Evolutionary conservation across 2,113 vertebrate species (phyloP), one percentile per base, ranked within the genome.

Genomic region (Etia nguti): DNA sequence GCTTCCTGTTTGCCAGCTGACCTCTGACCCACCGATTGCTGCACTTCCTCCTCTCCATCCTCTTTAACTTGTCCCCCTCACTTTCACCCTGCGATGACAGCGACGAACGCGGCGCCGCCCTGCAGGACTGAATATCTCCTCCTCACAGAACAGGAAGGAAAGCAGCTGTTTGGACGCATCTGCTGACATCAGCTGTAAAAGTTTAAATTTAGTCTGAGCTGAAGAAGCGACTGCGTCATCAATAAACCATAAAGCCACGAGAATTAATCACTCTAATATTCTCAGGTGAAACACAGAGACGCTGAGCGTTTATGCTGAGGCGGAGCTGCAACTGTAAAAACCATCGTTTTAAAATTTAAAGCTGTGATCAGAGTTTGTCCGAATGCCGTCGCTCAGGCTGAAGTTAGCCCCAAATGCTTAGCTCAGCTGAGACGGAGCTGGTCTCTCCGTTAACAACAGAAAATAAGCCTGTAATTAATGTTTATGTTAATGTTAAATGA

Each of bases 1-100:
- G 7, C 81, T 90, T 93, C 89, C 92, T 89, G 91, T 92, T 86
- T 90, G 56, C 48, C n/a, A 4, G 52, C 20, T 43, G 75, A 91
- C 86, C 88, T 86, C 34, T 92, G 70, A 89, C 81, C 80, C 36
- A 7, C 10, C 6, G 1, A 6, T 59, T 3, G 4, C 38, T 56
- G 11, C 24, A 38, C 77, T 81, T 89, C 83, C 65, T 88, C 50
- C 46, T 43, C 26, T 57, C 29, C 10, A 6, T 55, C 57, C 22
- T 75, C 2, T 36, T 75, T 34, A 34, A n/a, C 18, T 1, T 20
- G 4, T 12, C 24, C 13, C 36, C 84, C 79, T 88, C 80, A 79
- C 88, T 86, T 86, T 91, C 88, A n/a, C 81, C 52, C 1, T 48
- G 8, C 11, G 75, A 46, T 73, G 38, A 82, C 60, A 9, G 16